These are phyloP conservation scores for Cardinalis cardinalis DNA, from an alignment of 2,113 vertebrate species.

Conservation along the genomic window DNA sequence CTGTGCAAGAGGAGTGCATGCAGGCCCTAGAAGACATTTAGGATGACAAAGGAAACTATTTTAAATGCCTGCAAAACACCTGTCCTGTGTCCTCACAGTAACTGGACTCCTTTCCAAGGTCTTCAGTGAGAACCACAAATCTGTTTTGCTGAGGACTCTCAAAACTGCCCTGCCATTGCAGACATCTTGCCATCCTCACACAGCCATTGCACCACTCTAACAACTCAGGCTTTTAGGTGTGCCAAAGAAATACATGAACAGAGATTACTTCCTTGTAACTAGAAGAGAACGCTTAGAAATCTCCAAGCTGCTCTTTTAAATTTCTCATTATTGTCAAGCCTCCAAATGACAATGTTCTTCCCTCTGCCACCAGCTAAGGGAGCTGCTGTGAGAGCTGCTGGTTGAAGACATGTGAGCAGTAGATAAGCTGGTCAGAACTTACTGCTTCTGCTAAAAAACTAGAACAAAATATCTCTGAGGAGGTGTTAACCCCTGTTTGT, in stretches of 20 bases:
- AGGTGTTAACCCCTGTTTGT: not conserved
- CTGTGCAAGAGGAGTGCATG: not conserved
- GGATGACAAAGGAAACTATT: not conserved
- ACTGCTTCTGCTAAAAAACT: not conserved
- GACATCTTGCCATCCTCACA: not conserved
- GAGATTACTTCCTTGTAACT: not conserved
- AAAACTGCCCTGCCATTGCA: accelerated
- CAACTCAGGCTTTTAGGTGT: not conserved
- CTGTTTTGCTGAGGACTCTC: not conserved
- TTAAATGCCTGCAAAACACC: not conserved
- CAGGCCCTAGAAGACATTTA: not conserved
- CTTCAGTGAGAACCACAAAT: not conserved
- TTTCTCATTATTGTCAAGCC: not conserved
- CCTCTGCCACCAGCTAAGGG: not conserved
- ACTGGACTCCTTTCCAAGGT: not conserved
- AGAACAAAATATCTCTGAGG: not conserved
- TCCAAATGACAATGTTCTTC: not conserved
- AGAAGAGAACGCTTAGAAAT: not conserved
- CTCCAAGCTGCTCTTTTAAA: not conserved
- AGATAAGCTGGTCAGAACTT: not conserved
- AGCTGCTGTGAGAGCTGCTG: not conserved
- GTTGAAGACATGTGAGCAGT: not conserved
- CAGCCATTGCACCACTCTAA: not conserved
- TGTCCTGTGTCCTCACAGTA: not conserved
- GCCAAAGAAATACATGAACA: not conserved